Percentiles rank a stretch among this genome's conserved stretches.
Conservation (phyloP, 2,113 vertebrate species). For the Hyperopisus bebe region DNA sequence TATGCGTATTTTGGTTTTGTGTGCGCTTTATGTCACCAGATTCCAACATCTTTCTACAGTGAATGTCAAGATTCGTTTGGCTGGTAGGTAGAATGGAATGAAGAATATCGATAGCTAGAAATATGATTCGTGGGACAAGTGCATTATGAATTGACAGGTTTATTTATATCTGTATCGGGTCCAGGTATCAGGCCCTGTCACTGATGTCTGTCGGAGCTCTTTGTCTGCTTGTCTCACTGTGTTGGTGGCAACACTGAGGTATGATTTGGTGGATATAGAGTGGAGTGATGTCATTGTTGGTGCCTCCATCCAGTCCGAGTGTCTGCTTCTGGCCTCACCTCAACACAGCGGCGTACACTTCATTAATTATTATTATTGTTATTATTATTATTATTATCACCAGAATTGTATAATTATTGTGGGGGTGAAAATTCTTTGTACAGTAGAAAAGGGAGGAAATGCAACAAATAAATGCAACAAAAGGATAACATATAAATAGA, state of each 20-base stretch:
- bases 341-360: neutral
- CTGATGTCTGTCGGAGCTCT: neutral
- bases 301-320: neutral
- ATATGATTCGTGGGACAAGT: neutral
- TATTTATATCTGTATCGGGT: neutral
- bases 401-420: neutral
- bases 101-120: neutral
- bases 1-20: neutral
- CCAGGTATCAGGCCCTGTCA: neutral
- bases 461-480: neutral
- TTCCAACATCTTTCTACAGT: neutral
- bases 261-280: neutral
- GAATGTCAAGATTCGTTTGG: neutral
- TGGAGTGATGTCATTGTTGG: neutral
- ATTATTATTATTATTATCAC: neutral
- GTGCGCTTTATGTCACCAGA: neutral
- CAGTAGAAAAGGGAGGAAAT: neutral
- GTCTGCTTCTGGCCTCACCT: neutral
- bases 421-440: neutral
- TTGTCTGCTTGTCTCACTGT: neutral
- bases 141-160: neutral
- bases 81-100: neutral
- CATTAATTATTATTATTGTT: neutral
- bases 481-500: neutral
- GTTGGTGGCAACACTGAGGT: neutral